Percentiles rank a stretch among this genome's conserved stretches.
Evolutionary conservation across 2,888 invertebrate genomes (phyloP).

Genomic region (Parnassius glacialis): DNA sequence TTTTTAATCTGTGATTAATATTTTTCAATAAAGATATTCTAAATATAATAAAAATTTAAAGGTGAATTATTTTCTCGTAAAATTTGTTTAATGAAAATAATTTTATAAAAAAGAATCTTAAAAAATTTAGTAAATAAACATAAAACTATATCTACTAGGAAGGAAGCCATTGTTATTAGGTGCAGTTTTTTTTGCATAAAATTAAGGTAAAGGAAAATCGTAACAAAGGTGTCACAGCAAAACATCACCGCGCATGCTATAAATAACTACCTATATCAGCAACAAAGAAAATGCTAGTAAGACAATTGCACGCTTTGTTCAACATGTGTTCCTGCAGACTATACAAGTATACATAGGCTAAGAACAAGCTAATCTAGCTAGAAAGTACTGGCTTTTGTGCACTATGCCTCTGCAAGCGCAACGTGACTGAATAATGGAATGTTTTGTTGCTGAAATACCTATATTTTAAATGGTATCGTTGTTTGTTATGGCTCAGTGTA

Average conservation of each 20-base stretch:
- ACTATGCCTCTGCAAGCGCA: constrained; percentile 18
- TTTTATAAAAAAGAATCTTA: neutral
- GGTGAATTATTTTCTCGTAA: neutral
- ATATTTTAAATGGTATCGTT: too few species aligned
- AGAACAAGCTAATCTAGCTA: constrained; percentile 17
- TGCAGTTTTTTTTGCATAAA: neutral
- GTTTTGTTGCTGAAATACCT: constrained; percentile 5
- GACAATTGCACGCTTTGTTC: constrained; percentile 34
- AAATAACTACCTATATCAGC: constrained; percentile 10
- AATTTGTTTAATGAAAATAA: neutral
- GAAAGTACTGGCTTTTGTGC: constrained; percentile 28
- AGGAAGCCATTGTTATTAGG: too few species aligned
- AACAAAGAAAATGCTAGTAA: constrained; percentile 43
- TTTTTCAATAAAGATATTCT: too few species aligned
- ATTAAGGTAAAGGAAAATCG: neutral
- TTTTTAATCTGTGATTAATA: too few species aligned
- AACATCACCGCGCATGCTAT: constrained; percentile 12
- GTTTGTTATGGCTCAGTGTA: too few species aligned
- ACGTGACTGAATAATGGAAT: constrained; percentile 23
- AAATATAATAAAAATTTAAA: too few species aligned
- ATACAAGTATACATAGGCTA: constrained; percentile 5
- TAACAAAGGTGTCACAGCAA: neutral
- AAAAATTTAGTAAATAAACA: neutral
- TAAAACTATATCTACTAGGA: neutral
- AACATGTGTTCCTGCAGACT: constrained; percentile 8